Evolutionary conservation across 23 tunicate species (phyloP).

Genomic region (Phallusia fumigata): DNA sequence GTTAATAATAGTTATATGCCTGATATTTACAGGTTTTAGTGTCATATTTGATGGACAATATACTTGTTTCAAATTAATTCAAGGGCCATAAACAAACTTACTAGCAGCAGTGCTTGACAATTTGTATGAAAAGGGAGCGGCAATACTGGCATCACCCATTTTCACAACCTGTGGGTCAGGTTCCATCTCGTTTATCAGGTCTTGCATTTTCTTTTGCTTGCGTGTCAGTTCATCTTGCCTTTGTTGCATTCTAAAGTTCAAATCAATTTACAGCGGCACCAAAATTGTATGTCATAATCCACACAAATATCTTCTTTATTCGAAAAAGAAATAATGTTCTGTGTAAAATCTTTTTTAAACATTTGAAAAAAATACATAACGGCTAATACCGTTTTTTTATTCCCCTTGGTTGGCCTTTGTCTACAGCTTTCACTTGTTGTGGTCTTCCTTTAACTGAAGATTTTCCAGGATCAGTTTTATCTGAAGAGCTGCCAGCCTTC

Average conservation of each 20-base stretch:
- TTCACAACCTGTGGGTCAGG: constrained; percentile 79
- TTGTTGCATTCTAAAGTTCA: not conserved
- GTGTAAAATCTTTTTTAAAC: not conserved
- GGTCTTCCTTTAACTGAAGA: not conserved
- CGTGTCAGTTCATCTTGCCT: constrained; percentile 31
- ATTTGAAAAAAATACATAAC: not conserved
- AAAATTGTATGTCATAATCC: not conserved
- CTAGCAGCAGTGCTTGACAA: constrained; percentile 85
- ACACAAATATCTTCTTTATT: too few species aligned
- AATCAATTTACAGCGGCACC: not conserved
- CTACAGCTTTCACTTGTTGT: not conserved
- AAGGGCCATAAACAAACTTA: constrained; percentile 16
- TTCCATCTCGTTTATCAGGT: constrained; percentile 81
- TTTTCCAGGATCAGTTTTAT: not conserved
- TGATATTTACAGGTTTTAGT: too few species aligned
- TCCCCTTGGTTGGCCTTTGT: constrained; percentile 33
- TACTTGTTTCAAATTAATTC: too few species aligned
- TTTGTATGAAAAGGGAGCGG: constrained; percentile 97
- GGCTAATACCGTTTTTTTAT: constrained; percentile 39
- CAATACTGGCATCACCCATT: constrained; percentile 97
- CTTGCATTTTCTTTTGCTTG: constrained; percentile 41
- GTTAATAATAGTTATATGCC: too few species aligned
- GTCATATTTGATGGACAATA: too few species aligned
- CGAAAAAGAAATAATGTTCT: too few species aligned
- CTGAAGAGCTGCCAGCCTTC: not conserved